phyloP scores from a whole-genome alignment of 2,113 vertebrate species.

The Steatornis caripensis region DNA sequence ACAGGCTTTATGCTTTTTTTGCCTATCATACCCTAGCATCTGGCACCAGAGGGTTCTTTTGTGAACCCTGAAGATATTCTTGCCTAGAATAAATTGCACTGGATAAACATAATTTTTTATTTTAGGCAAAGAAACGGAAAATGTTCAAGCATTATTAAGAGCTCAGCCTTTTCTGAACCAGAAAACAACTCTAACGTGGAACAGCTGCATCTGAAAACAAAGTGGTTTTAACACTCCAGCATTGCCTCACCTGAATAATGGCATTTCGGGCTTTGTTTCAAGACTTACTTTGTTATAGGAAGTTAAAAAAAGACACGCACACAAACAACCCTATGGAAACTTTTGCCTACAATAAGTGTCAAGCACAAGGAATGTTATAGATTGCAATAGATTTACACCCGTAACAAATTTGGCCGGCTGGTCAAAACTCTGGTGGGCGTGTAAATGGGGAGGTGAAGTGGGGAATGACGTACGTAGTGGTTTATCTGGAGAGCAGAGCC shows the following conservation, averaged over 20 bases:
- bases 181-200: constrained; percentile 42
- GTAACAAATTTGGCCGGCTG: constrained; percentile 55
- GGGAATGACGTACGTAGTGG: constrained; percentile 23
- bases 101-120: background rate
- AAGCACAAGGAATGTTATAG: constrained; percentile 60
- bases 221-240: background rate
- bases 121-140: background rate
- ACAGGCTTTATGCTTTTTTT: background rate
- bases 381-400: constrained; percentile 63
- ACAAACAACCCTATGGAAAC: constrained; percentile 33
- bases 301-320: background rate
- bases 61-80: background rate
- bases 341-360: constrained; percentile 46
- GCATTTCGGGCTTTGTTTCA: constrained; percentile 20
- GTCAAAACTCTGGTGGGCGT: constrained; percentile 41
- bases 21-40: background rate
- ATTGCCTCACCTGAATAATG: constrained; percentile 55
- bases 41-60: background rate
- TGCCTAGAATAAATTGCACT: background rate
- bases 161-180: constrained; percentile 15
- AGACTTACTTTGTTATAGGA: constrained; percentile 18
- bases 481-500: constrained; percentile 38
- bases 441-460: constrained; percentile 33
- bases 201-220: constrained; percentile 32
- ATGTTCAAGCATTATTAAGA: background rate